Conservation (phyloP, 2,888 invertebrate species). For the Cheiracanthium punctorium region DNA sequence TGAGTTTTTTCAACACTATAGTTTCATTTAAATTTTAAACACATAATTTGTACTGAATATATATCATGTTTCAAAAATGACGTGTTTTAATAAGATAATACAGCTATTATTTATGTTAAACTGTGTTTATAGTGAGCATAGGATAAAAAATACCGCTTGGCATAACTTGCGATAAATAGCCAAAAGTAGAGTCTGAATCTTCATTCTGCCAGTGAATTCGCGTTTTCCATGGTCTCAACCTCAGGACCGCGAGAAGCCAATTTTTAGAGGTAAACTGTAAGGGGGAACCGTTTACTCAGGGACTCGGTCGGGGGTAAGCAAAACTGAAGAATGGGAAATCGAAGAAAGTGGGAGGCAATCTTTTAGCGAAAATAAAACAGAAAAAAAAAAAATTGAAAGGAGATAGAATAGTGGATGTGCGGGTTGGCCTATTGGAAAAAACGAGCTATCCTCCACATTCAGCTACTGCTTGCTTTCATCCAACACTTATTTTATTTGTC, state of each 20-base stretch:
- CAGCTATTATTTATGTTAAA: no score
- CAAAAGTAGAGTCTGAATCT: no score
- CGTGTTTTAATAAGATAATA: no score
- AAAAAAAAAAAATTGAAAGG: slow-evolving; percentile 23
- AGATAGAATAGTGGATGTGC: background rate
- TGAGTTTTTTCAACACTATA: no score
- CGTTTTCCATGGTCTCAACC: slow-evolving; percentile 49
- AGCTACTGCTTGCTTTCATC: slow-evolving; percentile 25
- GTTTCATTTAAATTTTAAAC: no score
- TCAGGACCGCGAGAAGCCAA: slow-evolving; percentile 49
- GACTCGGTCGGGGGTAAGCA: slow-evolving; percentile 15
- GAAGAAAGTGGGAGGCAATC: slow-evolving; percentile 66
- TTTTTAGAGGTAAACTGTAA: slow-evolving; percentile 47
- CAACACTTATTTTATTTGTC: slow-evolving; percentile 68
- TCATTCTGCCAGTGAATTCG: background rate
- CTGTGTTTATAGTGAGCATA: no score
- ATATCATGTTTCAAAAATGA: no score
- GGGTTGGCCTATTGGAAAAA: slow-evolving; percentile 42
- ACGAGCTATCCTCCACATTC: slow-evolving; percentile 37
- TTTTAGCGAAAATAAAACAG: slow-evolving; percentile 45
- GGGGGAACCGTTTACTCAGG: slow-evolving; percentile 13
- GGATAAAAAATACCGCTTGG: no score
- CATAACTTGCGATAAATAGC: no score
- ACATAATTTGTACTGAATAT: no score
- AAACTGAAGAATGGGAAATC: slow-evolving; percentile 64